Evolutionary conservation across 35 echinoderm and acorn worm genomes (phyloP).

Genomic region (Apostichopus japonicus): DNA sequence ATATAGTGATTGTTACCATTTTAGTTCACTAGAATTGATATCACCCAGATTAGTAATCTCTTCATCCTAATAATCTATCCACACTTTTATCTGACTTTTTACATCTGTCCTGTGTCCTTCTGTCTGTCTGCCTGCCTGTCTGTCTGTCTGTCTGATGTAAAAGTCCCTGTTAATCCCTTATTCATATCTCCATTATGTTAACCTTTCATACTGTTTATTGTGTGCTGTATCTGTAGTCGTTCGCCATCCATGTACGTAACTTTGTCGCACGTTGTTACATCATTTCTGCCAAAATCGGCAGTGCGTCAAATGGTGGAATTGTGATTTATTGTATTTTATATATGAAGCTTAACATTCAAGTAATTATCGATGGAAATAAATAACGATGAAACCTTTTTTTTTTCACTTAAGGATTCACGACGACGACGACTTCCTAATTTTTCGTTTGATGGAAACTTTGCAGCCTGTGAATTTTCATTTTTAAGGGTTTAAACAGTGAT

Average conservation of each 20-base stretch:
- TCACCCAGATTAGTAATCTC: no score
- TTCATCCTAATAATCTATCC: no score
- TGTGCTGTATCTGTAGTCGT: neutral
- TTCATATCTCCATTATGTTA: no score
- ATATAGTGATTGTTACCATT: no score
- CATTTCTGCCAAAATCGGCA: neutral
- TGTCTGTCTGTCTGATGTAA: no score
- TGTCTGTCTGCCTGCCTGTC: no score
- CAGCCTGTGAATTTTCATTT: constrained; percentile 8
- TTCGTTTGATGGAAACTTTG: neutral
- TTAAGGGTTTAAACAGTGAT: neutral
- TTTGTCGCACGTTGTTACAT: neutral
- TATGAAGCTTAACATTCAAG: constrained; percentile 1
- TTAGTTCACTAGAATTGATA: no score
- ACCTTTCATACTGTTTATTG: no score
- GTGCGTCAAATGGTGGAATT: neutral
- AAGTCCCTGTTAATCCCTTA: no score
- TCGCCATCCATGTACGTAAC: neutral
- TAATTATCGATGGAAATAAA: neutral
- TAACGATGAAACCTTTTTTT: neutral
- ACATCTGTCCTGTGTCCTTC: no score
- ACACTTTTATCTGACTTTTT: no score
- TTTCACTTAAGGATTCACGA: neutral
- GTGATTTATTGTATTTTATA: constrained; percentile 21
- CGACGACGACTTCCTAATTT: neutral